These are phyloP conservation scores for Myiozetetes cayanensis DNA, from an alignment of 2,113 vertebrate species.

Conservation along the genomic window DNA sequence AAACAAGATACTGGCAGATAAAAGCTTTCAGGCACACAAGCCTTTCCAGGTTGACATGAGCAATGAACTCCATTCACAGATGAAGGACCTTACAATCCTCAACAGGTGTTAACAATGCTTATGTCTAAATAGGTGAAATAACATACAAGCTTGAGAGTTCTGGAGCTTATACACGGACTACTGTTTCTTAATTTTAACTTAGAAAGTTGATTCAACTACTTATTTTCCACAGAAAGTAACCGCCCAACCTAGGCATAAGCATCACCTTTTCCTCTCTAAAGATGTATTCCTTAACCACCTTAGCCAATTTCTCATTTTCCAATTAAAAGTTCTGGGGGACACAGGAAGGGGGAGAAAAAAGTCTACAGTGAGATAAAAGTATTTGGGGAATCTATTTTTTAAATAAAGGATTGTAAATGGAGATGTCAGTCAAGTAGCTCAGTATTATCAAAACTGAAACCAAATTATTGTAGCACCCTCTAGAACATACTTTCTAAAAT, in stretches of 20 bases:
- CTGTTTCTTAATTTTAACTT: not conserved
- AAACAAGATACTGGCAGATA: not conserved
- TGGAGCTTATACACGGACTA: not conserved
- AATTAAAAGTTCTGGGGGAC: not conserved
- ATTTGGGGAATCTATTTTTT: not conserved
- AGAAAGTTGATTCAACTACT: not conserved
- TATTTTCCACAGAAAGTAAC: not conserved
- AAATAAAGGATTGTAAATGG: not conserved
- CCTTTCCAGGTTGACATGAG: not conserved
- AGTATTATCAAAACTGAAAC: not conserved
- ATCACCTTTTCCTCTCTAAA: not conserved
- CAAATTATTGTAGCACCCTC: not conserved
- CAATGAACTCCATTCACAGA: not conserved
- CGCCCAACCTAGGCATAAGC: not conserved
- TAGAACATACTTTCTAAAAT: not conserved
- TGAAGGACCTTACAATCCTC: not conserved
- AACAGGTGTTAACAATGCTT: not conserved
- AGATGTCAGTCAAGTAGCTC: not conserved
- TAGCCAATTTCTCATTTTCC: not conserved
- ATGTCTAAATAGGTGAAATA: not conserved
- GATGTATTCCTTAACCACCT: not conserved
- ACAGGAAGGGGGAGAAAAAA: not conserved
- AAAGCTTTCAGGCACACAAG: not conserved
- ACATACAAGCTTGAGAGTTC: not conserved
- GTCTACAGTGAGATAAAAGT: not conserved